Evolutionary conservation across 2,888 invertebrate genomes (phyloP).

Genomic region (Drosophila leonis): DNA sequence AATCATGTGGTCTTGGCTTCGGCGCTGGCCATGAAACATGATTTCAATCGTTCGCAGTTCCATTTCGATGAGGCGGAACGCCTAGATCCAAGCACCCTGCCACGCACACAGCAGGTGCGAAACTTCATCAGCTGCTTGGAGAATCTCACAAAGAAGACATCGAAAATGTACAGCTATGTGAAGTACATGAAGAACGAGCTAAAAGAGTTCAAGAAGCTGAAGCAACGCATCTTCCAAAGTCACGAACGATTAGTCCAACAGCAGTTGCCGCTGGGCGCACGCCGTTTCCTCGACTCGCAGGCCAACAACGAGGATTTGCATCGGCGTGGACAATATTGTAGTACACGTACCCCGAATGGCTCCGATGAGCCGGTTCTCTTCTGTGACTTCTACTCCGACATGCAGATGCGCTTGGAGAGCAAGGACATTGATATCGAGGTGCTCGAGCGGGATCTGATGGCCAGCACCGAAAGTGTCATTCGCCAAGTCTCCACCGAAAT

Average conservation of each 20-base stretch:
- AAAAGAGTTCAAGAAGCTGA: slow-evolving; percentile 81
- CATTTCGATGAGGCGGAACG: slow-evolving; percentile 82
- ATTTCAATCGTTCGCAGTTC: slow-evolving; percentile 83
- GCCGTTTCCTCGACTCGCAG: slow-evolving; percentile 77
- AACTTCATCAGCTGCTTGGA: slow-evolving; percentile 83
- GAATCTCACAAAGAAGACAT: slow-evolving; percentile 81
- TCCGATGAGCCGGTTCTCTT: slow-evolving; percentile 84
- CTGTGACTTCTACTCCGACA: slow-evolving; percentile 85
- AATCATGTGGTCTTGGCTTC: slow-evolving; percentile 84
- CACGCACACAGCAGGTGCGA: slow-evolving; percentile 79
- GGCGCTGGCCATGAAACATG: slow-evolving; percentile 81
- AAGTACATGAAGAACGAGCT: slow-evolving; percentile 84
- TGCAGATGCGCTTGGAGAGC: slow-evolving; percentile 84
- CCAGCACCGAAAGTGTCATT: slow-evolving; percentile 81
- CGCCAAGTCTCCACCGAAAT: slow-evolving; percentile 82
- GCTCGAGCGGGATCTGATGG: slow-evolving; percentile 83
- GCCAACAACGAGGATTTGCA: slow-evolving; percentile 80
- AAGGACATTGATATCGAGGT: slow-evolving; percentile 84
- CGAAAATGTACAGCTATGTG: slow-evolving; percentile 84
- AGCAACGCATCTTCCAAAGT: slow-evolving; percentile 78
- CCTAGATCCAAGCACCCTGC: slow-evolving; percentile 79
- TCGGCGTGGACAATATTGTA: slow-evolving; percentile 84
- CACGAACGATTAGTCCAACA: slow-evolving; percentile 83
- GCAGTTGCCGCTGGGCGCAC: slow-evolving; percentile 83
- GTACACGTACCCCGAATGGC: slow-evolving; percentile 81